These are phyloP conservation scores for Rutpela maculata DNA, from an alignment of 2,888 invertebrate species.

Conservation along the genomic window DNA sequence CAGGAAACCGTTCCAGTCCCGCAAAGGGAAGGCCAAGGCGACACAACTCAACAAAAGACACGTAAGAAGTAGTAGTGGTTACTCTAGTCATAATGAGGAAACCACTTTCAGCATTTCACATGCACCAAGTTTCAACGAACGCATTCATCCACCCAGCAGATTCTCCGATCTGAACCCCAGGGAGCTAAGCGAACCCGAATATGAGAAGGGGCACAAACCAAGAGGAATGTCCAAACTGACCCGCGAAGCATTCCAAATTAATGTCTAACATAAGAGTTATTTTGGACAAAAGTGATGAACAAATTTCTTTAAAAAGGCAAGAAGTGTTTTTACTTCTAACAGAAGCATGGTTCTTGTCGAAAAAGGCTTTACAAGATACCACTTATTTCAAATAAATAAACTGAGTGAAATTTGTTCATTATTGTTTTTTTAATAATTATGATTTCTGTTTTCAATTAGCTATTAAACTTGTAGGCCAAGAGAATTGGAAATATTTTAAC, in stretches of 20 bases:
- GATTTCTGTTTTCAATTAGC: neutral
- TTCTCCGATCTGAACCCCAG: conserved; percentile 83
- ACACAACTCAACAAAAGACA: conserved; percentile 80
- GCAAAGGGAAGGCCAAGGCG: conserved; percentile 80
- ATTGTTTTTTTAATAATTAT: neutral
- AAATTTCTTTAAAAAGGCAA: neutral
- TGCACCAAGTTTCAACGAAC: conserved; percentile 87
- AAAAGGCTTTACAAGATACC: neutral
- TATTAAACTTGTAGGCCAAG: neutral
- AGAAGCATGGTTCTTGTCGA: neutral
- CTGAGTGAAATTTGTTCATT: neutral
- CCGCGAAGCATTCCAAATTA: conserved; percentile 87
- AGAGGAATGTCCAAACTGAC: conserved; percentile 73
- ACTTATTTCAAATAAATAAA: neutral
- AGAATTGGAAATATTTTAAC: neutral
- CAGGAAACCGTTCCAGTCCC: conserved; percentile 80
- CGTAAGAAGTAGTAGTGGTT: conserved; percentile 87
- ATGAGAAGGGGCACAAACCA: conserved; percentile 72
- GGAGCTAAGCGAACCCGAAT: conserved; percentile 73
- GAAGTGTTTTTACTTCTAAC: neutral
- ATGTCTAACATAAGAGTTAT: conserved; percentile 76
- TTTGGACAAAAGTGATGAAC: conserved; percentile 18
- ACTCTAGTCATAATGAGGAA: conserved; percentile 90
- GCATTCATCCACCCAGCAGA: conserved; percentile 90
- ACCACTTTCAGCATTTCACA: conserved; percentile 90